Percentiles rank a stretch among this genome's conserved stretches.
Evolutionary conservation across 1,140 invertebrate genomes (phyloP).

Genomic region (Caerostris extrusa): DNA sequence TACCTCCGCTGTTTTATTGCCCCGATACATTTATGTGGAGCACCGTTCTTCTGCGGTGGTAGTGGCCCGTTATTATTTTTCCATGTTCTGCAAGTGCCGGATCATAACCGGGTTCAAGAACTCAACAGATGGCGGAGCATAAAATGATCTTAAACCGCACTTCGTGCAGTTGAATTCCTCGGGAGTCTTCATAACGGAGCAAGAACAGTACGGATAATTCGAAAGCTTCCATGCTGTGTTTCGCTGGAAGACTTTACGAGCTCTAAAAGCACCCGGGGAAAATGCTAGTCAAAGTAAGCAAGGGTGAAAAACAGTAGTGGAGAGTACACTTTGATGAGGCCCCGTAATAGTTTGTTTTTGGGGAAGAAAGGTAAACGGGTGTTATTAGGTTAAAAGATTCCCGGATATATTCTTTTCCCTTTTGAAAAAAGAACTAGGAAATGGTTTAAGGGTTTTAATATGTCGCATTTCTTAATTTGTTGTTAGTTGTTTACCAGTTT

Average conservation of each 20-base stretch:
- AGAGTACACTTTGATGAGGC: not conserved
- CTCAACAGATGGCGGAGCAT: conserved; percentile 21
- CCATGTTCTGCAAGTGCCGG: not conserved
- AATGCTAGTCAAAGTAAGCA: not conserved
- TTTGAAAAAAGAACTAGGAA: not conserved
- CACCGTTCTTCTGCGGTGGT: not conserved
- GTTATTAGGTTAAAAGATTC: conserved; percentile 12
- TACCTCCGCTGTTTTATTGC: conserved; percentile 1
- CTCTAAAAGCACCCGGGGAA: not conserved
- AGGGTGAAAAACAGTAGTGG: not conserved
- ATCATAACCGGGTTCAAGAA: not conserved
- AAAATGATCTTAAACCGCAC: conserved; percentile 33
- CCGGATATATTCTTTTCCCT: not conserved
- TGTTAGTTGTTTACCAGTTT: not conserved
- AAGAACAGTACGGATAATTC: no score
- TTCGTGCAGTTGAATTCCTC: conserved; percentile 22
- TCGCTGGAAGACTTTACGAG: conserved; percentile 14
- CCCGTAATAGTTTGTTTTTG: not conserved
- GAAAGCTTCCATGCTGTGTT: not conserved
- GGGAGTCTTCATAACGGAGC: conserved; percentile 3
- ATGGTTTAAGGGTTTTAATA: not conserved
- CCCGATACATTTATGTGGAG: conserved; percentile 16
- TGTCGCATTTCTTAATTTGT: not conserved
- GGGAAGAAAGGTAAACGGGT: not conserved
- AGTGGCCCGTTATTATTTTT: not conserved